Percentiles rank a stretch among this genome's conserved stretches.
Evolutionary conservation across 2,888 invertebrate genomes (phyloP).

Genomic region (Cheilosia urbana): DNA sequence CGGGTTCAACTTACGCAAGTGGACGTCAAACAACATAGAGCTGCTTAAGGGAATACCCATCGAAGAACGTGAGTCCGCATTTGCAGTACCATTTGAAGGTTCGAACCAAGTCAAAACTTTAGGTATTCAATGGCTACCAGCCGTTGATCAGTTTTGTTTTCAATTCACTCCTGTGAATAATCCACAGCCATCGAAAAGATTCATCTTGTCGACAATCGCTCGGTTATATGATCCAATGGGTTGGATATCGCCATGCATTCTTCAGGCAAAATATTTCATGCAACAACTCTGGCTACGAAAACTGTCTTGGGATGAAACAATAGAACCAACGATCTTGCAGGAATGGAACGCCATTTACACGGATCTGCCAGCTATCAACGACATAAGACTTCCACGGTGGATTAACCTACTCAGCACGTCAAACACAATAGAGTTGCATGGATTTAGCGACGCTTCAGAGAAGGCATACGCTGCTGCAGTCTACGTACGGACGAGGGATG

Average conservation of each 20-base stretch:
- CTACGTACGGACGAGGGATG: not conserved
- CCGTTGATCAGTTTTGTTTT: conserved; percentile 13
- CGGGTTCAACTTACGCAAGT: not conserved
- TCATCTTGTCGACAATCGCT: not conserved
- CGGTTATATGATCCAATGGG: conserved; percentile 29
- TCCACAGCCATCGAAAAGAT: too few relatives aligned
- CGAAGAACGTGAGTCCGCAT: not conserved
- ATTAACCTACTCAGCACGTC: not conserved
- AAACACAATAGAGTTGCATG: not conserved
- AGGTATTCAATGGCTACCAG: conserved; percentile 18
- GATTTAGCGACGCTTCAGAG: conserved; percentile 4
- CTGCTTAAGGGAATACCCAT: conserved; percentile 13
- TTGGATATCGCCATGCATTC: too few relatives aligned
- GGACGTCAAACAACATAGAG: conserved; percentile 21
- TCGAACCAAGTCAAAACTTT: conserved; percentile 20
- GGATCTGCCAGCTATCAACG: not conserved
- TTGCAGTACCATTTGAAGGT: conserved; percentile 8
- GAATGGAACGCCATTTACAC: too few relatives aligned
- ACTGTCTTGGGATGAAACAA: conserved; percentile 28
- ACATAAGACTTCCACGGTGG: not conserved
- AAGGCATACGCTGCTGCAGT: not conserved
- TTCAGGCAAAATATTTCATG: too few relatives aligned
- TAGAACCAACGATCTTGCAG: not conserved
- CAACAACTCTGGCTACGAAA: too few relatives aligned
- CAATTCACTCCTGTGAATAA: too few relatives aligned